phyloP scores from a whole-genome alignment of 2,888 invertebrate species.

The Pediacus dermestoides region DNA sequence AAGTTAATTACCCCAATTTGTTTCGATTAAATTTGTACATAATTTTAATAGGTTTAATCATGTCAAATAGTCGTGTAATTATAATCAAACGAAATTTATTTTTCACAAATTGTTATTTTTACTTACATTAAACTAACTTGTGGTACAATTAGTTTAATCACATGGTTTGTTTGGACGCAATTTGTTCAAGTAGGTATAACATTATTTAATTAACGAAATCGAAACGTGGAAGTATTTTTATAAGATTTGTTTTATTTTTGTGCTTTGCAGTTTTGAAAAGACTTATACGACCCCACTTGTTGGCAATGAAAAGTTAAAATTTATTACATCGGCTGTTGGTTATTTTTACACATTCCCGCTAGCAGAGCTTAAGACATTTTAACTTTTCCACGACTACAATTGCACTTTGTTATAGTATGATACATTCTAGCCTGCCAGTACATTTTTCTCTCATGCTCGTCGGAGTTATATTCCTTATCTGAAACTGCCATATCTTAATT shows the following conservation, averaged over 20 bases:
- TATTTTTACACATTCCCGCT: constrained; percentile 22
- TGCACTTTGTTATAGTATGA: constrained; percentile 14
- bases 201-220: too few relatives aligned
- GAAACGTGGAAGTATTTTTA: too few relatives aligned
- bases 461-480: constrained; percentile 2
- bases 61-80: too few relatives aligned
- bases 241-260: neutral
- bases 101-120: too few relatives aligned
- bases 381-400: constrained; percentile 17
- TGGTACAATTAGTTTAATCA: too few relatives aligned
- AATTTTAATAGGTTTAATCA: too few relatives aligned
- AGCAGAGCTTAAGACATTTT: constrained; percentile 19
- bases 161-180: too few relatives aligned
- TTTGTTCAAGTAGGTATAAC: too few relatives aligned
- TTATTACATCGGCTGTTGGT: constrained; percentile 18
- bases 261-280: constrained; percentile 11
- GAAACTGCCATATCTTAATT: constrained; percentile 18
- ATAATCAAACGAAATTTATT: too few relatives aligned
- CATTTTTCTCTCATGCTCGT: constrained; percentile 2
- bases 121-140: too few relatives aligned
- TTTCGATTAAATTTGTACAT: too few relatives aligned
- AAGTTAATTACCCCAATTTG: too few relatives aligned
- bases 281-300: constrained; percentile 20
- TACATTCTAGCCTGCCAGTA: neutral
- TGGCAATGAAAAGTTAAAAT: constrained; percentile 18